Percentiles rank a stretch among this genome's conserved stretches.
phyloP scores from a whole-genome alignment of 2,888 invertebrate species.

The Melanargia galathea region DNA sequence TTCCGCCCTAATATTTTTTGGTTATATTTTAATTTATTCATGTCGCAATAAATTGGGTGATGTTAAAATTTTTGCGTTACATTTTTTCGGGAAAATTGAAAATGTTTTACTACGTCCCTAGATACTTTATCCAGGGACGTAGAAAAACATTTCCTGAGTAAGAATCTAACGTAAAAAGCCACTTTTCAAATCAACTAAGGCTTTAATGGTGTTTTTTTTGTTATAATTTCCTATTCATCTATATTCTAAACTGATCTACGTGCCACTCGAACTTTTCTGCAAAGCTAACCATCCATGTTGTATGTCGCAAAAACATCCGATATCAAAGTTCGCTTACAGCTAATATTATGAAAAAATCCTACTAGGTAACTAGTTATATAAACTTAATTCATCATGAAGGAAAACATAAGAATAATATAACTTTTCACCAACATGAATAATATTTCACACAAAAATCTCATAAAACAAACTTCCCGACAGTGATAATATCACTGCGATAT shows the following conservation, averaged over 20 bases:
- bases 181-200: no score
- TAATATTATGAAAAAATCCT: not conserved
- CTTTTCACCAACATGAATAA: not conserved
- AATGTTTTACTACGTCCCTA: not conserved
- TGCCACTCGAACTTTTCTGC: no score
- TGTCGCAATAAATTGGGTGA: constrained; percentile 1
- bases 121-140: no score
- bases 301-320: no score
- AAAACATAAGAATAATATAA: not conserved
- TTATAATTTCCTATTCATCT: no score
- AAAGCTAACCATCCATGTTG: no score
- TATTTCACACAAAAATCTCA: not conserved
- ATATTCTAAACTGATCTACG: no score
- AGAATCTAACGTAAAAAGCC: not conserved
- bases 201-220: no score
- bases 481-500: not conserved
- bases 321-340: no score
- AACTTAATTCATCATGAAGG: not conserved
- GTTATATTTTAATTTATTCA: not conserved
- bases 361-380: not conserved
- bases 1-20: not conserved
- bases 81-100: not conserved
- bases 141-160: not conserved
- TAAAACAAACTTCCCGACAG: not conserved
- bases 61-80: not conserved